A percentile compares a stretch with the other conserved stretches of the same genome.
Conservation (phyloP, 92 coral and sea anemone species). For the Phymanthus crucifer region DNA sequence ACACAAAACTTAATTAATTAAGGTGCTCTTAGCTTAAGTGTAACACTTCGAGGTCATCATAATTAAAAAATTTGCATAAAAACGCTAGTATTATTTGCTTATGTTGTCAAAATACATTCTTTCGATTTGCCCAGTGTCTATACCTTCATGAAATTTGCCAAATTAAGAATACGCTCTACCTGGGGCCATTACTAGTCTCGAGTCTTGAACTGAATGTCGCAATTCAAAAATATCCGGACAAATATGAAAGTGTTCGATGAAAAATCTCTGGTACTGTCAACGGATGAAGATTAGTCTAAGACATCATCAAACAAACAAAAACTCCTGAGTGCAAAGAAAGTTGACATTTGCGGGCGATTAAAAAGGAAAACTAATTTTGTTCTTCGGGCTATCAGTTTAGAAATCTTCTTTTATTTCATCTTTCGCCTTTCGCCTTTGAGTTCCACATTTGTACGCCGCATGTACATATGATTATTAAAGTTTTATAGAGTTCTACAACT, state of each 20-base stretch:
- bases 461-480: no score
- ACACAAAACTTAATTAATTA: conserved; percentile 11
- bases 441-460: no score
- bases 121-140: conserved; percentile 3
- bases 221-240: background rate
- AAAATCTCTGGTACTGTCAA: background rate
- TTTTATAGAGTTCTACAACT: no score
- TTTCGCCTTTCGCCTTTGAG: no score
- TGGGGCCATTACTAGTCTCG: background rate
- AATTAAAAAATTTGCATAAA: conserved; percentile 25
- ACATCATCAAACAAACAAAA: background rate
- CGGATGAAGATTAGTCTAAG: background rate
- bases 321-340: background rate
- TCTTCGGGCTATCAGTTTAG: no score
- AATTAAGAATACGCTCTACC: background rate
- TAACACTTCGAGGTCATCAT: conserved; percentile 17
- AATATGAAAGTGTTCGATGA: background rate
- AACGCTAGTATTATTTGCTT: conserved; percentile 30
- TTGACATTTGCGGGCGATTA: background rate
- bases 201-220: background rate
- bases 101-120: conserved; percentile 16
- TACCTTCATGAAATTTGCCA: background rate
- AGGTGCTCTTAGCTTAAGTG: conserved; percentile 29
- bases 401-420: no score
- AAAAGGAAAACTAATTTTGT: no score